A percentile compares a stretch with the other conserved stretches of the same genome.
Conservation (phyloP, 2,888 invertebrate genomes). For the Nymphalis polychloros region DNA sequence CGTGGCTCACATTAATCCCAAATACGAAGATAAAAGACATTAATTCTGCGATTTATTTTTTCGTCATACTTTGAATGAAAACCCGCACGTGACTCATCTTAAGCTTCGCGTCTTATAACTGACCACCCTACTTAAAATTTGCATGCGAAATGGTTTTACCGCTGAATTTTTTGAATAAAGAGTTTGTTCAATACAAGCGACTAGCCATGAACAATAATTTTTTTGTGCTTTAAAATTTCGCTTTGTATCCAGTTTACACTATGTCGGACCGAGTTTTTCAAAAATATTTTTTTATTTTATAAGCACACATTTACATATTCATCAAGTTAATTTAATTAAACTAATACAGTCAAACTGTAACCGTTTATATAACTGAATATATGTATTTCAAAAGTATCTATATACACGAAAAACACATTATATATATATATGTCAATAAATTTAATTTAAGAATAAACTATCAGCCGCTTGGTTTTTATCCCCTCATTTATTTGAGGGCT, state of each 20-base stretch:
- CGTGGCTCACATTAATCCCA: constrained; percentile 21
- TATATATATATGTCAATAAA: too few species aligned
- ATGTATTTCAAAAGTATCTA: too few species aligned
- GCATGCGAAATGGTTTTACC: constrained; percentile 48
- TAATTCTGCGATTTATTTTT: constrained; percentile 14
- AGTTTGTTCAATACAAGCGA: constrained; percentile 52
- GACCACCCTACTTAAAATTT: constrained; percentile 52
- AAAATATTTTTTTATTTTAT: neutral
- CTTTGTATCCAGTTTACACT: constrained; percentile 17
- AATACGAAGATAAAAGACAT: constrained; percentile 22
- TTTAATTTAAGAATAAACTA: too few species aligned
- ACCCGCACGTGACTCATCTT: constrained; percentile 39
- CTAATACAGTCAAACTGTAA: too few species aligned
- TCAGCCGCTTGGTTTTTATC: too few species aligned
- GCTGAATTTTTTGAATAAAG: constrained; percentile 35
- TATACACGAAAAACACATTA: too few species aligned
- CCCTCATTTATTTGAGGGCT: too few species aligned
- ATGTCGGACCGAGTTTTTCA: neutral
- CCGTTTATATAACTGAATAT: too few species aligned
- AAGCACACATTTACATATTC: too few species aligned
- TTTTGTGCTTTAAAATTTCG: constrained; percentile 37
- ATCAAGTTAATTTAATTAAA: too few species aligned
- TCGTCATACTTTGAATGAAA: constrained; percentile 21
- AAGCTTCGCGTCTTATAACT: constrained; percentile 36
- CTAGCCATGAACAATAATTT: constrained; percentile 34